phyloP scores from a whole-genome alignment of 2,113 vertebrate genomes.

The Pitta sordida region DNA sequence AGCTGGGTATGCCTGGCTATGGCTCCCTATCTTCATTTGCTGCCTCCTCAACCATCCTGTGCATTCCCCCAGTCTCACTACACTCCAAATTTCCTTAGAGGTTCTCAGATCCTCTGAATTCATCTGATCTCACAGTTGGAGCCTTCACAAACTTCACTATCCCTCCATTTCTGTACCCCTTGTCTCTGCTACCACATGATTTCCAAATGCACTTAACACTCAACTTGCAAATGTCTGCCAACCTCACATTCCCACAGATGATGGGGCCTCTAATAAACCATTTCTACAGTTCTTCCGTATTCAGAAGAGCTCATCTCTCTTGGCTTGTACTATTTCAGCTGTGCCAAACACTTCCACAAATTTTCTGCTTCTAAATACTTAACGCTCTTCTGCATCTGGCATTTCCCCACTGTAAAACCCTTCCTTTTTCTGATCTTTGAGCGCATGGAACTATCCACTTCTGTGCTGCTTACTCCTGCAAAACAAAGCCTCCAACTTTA shows the following conservation, averaged over 20 bases:
- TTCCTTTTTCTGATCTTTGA: neutral
- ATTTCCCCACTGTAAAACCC: accelerated
- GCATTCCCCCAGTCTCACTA: neutral
- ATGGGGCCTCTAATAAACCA: neutral
- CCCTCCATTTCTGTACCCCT: neutral
- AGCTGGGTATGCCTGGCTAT: neutral
- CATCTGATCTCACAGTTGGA: neutral
- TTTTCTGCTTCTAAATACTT: neutral
- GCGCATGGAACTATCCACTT: neutral
- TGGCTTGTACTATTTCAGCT: neutral
- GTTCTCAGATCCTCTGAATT: neutral
- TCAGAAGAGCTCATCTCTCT: neutral
- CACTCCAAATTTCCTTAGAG: neutral
- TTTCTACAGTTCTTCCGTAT: neutral
- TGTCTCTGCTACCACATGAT: neutral
- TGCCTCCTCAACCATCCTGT: neutral
- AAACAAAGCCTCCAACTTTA: neutral
- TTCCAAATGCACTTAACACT: neutral
- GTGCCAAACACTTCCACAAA: neutral
- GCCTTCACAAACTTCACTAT: neutral
- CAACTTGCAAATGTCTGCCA: neutral
- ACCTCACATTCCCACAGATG: neutral
- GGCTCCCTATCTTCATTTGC: neutral
- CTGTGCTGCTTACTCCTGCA: neutral
- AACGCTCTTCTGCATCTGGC: neutral